Evolutionary conservation across 2,797 vertebrate species (phyloP).

Genomic region (Molossus alvarezi): DNA sequence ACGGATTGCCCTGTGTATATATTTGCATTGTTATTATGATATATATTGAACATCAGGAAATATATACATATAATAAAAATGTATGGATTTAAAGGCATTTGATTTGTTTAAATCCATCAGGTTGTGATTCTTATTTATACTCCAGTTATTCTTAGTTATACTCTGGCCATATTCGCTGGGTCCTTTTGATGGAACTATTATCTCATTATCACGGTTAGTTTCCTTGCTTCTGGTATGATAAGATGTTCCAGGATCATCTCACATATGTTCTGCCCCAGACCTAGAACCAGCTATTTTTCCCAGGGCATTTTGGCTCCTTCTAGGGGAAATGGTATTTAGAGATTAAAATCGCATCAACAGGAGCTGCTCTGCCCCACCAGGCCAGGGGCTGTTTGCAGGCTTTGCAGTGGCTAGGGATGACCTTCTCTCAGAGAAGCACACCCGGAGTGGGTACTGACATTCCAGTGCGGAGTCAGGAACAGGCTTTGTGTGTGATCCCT

Average conservation of each 20-base stretch:
- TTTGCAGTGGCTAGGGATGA: not conserved
- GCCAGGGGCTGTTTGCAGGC: too few relatives aligned
- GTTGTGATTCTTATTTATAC: not conserved
- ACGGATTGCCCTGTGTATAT: not conserved
- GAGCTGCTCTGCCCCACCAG: not conserved
- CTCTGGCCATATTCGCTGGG: not conserved
- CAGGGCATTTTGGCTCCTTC: not conserved
- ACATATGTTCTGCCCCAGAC: not conserved
- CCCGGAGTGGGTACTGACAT: not conserved
- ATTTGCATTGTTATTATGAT: not conserved
- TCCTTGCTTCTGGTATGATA: not conserved
- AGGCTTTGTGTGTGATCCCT: not conserved
- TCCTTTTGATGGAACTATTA: not conserved
- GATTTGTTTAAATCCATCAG: not conserved
- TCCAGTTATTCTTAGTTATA: not conserved
- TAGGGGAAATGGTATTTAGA: not conserved
- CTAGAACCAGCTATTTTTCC: constrained; percentile 6
- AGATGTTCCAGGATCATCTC: not conserved
- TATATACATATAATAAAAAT: not conserved
- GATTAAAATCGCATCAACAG: not conserved
- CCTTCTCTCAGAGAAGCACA: not conserved
- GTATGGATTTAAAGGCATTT: not conserved
- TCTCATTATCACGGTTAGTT: not conserved
- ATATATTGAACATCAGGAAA: constrained; percentile 28
- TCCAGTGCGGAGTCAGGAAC: not conserved